Base-by-base conservation (phyloP, 2,888 invertebrate species). In the Trichopria drosophilae region DNA sequence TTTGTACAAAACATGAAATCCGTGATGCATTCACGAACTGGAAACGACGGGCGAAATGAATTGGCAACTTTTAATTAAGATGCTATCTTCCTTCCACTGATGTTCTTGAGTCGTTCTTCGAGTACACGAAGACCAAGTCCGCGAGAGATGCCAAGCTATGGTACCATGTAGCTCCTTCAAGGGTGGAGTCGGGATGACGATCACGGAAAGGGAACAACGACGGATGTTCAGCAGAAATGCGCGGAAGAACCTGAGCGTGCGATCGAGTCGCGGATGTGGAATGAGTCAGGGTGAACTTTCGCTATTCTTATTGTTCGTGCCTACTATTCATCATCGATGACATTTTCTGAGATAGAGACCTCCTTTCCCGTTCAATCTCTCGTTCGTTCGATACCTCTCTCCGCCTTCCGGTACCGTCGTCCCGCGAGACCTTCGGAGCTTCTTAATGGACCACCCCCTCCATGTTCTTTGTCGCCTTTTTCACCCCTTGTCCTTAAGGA, bases 41-140 rank as follows among this genome's bases (percentile, higher is more conserved):
- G 63, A 66, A 66, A 67, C 58, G 60, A 55, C 58, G 63, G 57
- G 61, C 66, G 63, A 73, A 75, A 75, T 75, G 74, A 75, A 75
- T 75, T 71, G 75, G 75, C 72, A 73, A 75, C 67, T 75, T 75
- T 75, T 75, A 75, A 75, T 75, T 75, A 75, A 75, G 74, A 75
- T 75, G 67, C 60, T 75, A 74, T 75, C 73, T 65, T 67, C 58
- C 32, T 43, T 34, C 47, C 56, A 43, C 55, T 53, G 62, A 62
- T 55, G 59, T 60, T 62, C 54, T 58, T 51, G 53, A n/a, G n/a
- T n/a, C n/a, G n/a, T n/a, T n/a, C n/a, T n/a, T n/a, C n/a, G n/a
- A n/a, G n/a, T n/a, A n/a, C n/a, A n/a, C n/a, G n/a, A n/a, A n/a
- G n/a, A n/a, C n/a, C n/a, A n/a, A n/a, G n/a, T n/a, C n/a, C n/a